phyloP scores from a whole-genome alignment of 2,113 vertebrate genomes.

The Hippolais icterina region DNA sequence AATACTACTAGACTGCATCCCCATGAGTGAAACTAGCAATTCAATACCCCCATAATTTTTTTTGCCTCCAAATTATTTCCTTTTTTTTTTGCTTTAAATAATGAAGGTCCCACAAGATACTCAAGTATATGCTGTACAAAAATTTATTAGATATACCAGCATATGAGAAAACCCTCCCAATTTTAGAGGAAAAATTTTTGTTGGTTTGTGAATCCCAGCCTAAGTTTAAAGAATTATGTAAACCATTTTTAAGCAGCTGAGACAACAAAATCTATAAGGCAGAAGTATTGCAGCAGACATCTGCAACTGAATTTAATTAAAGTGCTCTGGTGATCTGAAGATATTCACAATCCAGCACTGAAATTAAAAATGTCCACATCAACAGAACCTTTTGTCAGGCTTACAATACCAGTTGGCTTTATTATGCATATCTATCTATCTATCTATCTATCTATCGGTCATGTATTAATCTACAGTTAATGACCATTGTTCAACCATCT shows the following conservation, averaged over 20 bases:
- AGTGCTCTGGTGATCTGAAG: not conserved
- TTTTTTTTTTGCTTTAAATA: not conserved
- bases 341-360: not conserved
- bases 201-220: not conserved
- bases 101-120: not conserved
- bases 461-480: not conserved
- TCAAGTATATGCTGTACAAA: not conserved
- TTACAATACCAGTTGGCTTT: not conserved
- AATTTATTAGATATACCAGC: not conserved
- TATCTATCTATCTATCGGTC: not conserved
- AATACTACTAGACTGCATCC: not conserved
- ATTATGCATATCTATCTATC: not conserved
- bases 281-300: not conserved
- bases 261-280: not conserved
- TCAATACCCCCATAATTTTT: not conserved
- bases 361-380: not conserved
- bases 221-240: not conserved
- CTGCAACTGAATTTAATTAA: constrained; percentile 8
- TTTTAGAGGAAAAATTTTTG: not conserved
- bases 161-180: not conserved
- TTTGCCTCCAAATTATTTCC: not conserved
- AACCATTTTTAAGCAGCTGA: not conserved
- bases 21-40: not conserved
- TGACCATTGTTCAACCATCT: not conserved
- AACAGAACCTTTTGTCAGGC: not conserved